These are phyloP conservation scores for Xylophagus ater DNA, from an alignment of 2,888 invertebrate species.

Conservation along the genomic window DNA sequence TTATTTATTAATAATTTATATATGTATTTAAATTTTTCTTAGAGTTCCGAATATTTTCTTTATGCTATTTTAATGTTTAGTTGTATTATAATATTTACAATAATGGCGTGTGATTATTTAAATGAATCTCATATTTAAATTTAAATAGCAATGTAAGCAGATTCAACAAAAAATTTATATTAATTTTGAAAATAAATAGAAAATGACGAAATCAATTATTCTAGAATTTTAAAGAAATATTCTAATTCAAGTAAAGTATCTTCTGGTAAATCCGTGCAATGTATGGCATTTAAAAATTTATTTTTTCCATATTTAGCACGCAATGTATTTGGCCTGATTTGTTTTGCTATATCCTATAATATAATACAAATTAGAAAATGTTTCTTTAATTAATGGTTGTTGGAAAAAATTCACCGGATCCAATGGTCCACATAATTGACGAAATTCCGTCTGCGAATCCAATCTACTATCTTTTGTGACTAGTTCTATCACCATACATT, in stretches of 20 bases:
- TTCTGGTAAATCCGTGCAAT: constrained; percentile 86
- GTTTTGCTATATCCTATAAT: constrained; percentile 66
- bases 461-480: constrained; percentile 47
- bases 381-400: constrained; percentile 4
- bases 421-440: constrained; percentile 75
- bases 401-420: constrained; percentile 62
- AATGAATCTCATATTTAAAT: constrained; percentile 19
- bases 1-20: not conserved
- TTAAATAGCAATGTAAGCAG: not conserved
- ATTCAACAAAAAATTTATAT: not conserved
- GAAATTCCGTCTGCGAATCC: constrained; percentile 58
- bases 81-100: constrained; percentile 29
- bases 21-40: constrained; percentile 9
- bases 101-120: constrained; percentile 31
- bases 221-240: constrained; percentile 65
- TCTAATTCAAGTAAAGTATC: constrained; percentile 75
- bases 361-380: constrained; percentile 17
- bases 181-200: constrained; percentile 18
- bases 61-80: constrained; percentile 34
- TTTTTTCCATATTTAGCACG: constrained; percentile 74
- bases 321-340: constrained; percentile 71
- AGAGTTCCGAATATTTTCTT: constrained; percentile 33
- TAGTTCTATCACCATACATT: constrained; percentile 78
- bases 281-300: constrained; percentile 78
- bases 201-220: constrained; percentile 18